Base-by-base conservation (phyloP, 2,888 invertebrate species). In the Dugesia japonica region DNA sequence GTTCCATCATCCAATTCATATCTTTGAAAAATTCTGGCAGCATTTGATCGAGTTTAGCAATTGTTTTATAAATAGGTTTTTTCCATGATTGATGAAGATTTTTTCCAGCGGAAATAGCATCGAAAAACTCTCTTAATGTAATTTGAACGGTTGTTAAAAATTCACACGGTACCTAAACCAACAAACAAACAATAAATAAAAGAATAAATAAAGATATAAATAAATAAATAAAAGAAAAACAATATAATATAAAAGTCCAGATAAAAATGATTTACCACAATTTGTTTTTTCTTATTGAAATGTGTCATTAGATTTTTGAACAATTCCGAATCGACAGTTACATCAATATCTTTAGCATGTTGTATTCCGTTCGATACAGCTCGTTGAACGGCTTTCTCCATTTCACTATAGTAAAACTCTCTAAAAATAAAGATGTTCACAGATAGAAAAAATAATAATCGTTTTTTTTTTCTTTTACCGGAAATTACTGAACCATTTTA, bases 401-500 rank as follows among this genome's bases (percentile, higher is more conserved):
- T 72, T 72, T 72, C 28, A 31, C 15, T 72, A 26, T 72, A 72
- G 26, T 72, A 72, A 31, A 72, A 72, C n/a, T 72, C 72, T 28
- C 72, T 72, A n/a, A 27, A 27, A 9, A 56, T 9, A 56, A 13
- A 9, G 38, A 38, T n/a, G n/a, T n/a, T n/a, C n/a, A n/a, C n/a
- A n/a, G n/a, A n/a, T n/a, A n/a, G 13, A 42, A 42, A 42, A 42
- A 42, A 42, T n/a, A 42, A 42, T 42, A 42, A 42, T 42, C n/a
- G n/a, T 15, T 42, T 42, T n/a, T 42, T 13, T 15, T 15, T 42
- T 33, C 42, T 88, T 91, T 90, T 86, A 98, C 98, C 98, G 90
- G 88, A 98, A 98, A 87, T 98, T 99, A 84, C 95, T 95, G 90
- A 99, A 99, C 98, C 98, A 98, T 87, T 98, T 98, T 88, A 98